Conservation (phyloP, 2,113 vertebrate genomes). For the Pelecanoides urinatrix region DNA sequence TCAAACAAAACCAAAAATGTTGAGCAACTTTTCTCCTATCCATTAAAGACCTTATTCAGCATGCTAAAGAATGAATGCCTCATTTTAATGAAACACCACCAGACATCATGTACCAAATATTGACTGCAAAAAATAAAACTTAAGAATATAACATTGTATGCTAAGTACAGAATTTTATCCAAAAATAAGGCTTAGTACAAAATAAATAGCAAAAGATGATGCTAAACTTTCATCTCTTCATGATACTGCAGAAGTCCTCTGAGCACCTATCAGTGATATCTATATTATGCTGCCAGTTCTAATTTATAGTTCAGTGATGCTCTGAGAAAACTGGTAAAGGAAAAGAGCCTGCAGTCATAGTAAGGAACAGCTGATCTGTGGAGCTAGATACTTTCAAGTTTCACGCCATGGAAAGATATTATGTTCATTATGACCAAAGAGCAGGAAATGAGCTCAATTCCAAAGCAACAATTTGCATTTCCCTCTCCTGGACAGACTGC, state of each 20-base stretch:
- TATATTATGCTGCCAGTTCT: neutral
- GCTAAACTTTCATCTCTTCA: neutral
- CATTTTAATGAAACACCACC: neutral
- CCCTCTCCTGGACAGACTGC: neutral
- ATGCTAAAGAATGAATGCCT: neutral
- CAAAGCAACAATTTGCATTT: conserved; percentile 46
- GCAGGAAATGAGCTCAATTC: conserved; percentile 26
- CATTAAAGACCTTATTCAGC: neutral
- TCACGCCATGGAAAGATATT: neutral
- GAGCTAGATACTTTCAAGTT: neutral
- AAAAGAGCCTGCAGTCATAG: neutral
- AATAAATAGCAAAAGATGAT: neutral
- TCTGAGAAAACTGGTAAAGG: neutral
- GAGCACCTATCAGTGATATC: neutral
- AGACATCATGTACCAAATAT: neutral
- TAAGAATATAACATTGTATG: neutral
- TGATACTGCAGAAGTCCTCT: neutral
- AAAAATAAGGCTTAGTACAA: neutral
- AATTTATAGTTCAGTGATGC: neutral
- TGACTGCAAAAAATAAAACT: neutral
- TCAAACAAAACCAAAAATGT: neutral
- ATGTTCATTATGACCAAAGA: conserved; percentile 26
- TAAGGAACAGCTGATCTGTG: neutral
- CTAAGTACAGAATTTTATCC: neutral
- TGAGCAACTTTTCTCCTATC: neutral